phyloP scores from a whole-genome alignment of 2,888 invertebrate species.

The Archips xylosteana region DNA sequence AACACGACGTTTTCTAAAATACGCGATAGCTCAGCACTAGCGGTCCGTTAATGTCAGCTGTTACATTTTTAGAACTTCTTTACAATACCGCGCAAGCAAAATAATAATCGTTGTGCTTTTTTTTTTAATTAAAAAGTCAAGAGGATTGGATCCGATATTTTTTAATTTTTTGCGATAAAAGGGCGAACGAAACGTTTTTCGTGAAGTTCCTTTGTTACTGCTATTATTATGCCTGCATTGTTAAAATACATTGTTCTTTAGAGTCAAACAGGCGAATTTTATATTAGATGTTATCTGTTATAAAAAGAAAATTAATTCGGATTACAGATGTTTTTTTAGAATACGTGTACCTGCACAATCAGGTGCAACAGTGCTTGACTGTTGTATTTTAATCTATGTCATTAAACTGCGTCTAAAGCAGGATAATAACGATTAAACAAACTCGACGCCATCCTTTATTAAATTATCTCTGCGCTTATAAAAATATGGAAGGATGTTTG shows the following conservation, averaged over 20 bases:
- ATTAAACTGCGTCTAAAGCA: not conserved
- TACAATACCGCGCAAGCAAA: too few relatives aligned
- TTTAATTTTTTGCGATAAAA: too few relatives aligned
- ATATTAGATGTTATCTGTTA: not conserved
- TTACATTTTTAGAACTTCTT: too few relatives aligned
- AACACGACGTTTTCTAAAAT: conserved; percentile 15
- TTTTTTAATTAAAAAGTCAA: too few relatives aligned
- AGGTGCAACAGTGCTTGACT: not conserved
- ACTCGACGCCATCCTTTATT: not conserved
- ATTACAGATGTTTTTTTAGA: not conserved
- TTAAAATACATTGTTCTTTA: not conserved
- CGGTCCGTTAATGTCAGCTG: not conserved
- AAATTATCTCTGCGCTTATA: not conserved
- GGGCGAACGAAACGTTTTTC: not conserved
- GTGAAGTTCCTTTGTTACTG: not conserved
- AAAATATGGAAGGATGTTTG: not conserved
- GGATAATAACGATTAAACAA: not conserved
- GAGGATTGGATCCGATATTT: too few relatives aligned
- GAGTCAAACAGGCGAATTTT: not conserved
- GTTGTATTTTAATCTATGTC: not conserved
- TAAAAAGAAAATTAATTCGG: not conserved
- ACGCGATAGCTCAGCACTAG: not conserved
- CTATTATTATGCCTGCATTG: not conserved
- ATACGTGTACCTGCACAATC: not conserved
- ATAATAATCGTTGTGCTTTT: too few relatives aligned